Evolutionary conservation across 2,797 vertebrate genomes (phyloP), one percentile per base, ranked within the genome.

Genomic region (Hoplostethus mediterraneus): DNA sequence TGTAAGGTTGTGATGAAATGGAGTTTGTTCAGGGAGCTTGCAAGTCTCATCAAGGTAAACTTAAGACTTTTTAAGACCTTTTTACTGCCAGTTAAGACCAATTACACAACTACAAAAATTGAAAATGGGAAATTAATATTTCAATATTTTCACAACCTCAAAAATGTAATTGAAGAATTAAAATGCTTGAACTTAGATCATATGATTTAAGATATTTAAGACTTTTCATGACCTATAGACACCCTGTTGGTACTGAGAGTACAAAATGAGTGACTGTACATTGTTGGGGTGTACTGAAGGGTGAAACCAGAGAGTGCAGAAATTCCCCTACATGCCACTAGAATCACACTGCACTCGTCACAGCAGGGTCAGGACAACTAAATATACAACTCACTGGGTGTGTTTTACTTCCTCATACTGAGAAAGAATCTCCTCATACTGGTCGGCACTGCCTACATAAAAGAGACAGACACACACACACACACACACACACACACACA

Each of bases 371-470:
- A 52, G 53, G 57, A 10, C 38, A 44, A 75, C 31, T 21, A 55
- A 85, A 85, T 14, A 57, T 3, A 58, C 16, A 40, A 90, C 95
- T 94, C 88, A 96, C 95, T 94, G 85, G 58, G 84, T 91, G 80
- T 72, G 85, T 94, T 95, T 96, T 84, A 96, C 90, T 91, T 96
- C 94, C 89, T 95, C 94, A 85, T 89, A 90, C 81, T 94, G 90
- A 70, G 87, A 88, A 81, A 94, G 88, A 89, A 95, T 91, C 87
- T 94, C 89, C 54, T 95, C 94, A 80, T 92, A 94, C 93, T 94
- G 92, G 82, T 95, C 92, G 53, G 84, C 12, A n/a, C 82, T 86
- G 64, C 90, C 95, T 95, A 63, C 9, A 83, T 3, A 82, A 44
- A 75, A 11, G 82, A 17, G 65, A 65, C 45, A 30, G 71, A 77